Evolutionary conservation across 2,797 vertebrate species (phyloP).

Genomic region (Chloroceryle amazona): DNA sequence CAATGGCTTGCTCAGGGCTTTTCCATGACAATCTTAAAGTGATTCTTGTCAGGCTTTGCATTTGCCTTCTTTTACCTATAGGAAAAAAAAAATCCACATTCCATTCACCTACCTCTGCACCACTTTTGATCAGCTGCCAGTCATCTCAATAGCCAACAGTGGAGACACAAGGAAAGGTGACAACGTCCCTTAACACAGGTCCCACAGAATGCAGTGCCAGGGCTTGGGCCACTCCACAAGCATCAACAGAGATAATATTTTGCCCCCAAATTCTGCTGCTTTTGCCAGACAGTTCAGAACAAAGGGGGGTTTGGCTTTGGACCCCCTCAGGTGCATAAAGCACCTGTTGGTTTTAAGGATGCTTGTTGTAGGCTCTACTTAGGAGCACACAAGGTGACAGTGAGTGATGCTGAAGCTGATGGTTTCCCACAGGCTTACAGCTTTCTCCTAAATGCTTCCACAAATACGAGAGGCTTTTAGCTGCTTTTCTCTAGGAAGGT

Average conservation of each 20-base stretch:
- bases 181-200: not conserved
- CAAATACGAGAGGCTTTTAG: not conserved
- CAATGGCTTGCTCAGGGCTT: not conserved
- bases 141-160: rapidly evolving
- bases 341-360: not conserved
- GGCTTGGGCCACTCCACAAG: not conserved
- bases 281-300: not conserved
- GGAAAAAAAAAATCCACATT: not conserved
- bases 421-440: not conserved
- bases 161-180: not conserved
- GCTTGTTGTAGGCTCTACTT: not conserved
- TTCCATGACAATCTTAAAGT: not conserved
- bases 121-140: rapidly evolving
- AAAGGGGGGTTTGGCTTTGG: not conserved
- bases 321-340: not conserved
- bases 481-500: not conserved
- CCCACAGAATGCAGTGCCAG: not conserved
- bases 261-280: not conserved
- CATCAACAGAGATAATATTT: not conserved
- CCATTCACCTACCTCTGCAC: rapidly evolving
- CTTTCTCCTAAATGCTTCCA: not conserved
- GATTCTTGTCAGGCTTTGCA: not conserved
- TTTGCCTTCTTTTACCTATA: not conserved
- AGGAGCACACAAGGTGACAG: not conserved
- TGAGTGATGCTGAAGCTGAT: not conserved